Percentiles rank a stretch among this genome's conserved stretches.
These are phyloP conservation scores for Drosophila lowei DNA, from an alignment of 1,140 invertebrate genomes.

Conservation along the genomic window DNA sequence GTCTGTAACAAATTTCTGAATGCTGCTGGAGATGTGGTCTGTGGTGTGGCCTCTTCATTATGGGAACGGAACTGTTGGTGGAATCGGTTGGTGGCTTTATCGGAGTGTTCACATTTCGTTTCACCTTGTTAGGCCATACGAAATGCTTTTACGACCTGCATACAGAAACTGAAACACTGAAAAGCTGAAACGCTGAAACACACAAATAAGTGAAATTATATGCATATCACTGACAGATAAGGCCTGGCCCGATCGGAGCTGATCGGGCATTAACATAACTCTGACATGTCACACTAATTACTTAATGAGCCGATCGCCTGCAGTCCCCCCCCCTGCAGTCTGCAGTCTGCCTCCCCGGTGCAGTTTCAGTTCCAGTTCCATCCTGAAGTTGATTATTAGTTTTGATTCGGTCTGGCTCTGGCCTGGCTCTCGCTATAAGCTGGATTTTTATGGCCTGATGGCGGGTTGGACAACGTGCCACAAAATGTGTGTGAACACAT, in stretches of 20 bases:
- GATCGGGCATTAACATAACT: conserved; percentile 78
- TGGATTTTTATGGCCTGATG: conserved; percentile 44
- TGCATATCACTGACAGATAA: conserved; percentile 61
- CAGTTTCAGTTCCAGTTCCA: no score
- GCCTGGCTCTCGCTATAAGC: conserved; percentile 7
- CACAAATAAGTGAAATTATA: conserved; percentile 73
- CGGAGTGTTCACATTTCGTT: conserved; percentile 73
- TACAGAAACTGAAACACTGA: conserved; percentile 18
- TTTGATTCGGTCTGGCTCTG: conserved; percentile 39
- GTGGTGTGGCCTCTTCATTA: conserved; percentile 40
- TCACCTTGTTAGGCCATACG: conserved; percentile 76
- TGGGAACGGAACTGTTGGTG: conserved; percentile 12
- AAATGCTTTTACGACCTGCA: conserved; percentile 63
- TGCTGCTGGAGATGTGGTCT: conserved; percentile 44
- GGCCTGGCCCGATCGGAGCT: conserved; percentile 32
- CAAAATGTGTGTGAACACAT: conserved; percentile 60
- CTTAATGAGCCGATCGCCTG: conserved; percentile 73
- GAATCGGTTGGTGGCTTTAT: conserved; percentile 53
- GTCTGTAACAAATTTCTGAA: conserved; percentile 68
- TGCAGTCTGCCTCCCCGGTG: no score
- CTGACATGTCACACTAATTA: conserved; percentile 83
- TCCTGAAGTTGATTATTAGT: conserved; percentile 44
- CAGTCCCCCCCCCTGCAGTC: conserved; percentile 1
- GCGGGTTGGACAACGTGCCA: conserved; percentile 54
- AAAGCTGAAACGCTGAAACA: conserved; percentile 11